Evolutionary conservation across 2,797 vertebrate species (phyloP), one percentile per base, ranked within the genome.

Genomic region (Poeciliopsis paucimaculata): DNA sequence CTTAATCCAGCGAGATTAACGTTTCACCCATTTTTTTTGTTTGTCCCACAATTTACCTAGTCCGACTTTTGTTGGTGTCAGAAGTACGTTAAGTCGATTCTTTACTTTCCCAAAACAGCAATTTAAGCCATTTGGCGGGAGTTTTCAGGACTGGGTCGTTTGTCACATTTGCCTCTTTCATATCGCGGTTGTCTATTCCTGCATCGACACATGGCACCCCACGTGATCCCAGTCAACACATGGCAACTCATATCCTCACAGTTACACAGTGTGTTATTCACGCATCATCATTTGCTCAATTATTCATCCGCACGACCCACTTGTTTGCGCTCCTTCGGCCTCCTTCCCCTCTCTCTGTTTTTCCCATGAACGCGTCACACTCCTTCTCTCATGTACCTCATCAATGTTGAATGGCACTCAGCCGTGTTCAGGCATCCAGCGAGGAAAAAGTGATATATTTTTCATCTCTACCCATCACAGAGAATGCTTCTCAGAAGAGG

Each of bases 271-370:
- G 79, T 76, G 83, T 85, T 87, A 76, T 86, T 84, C 51, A 60
- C 62, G 51, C 57, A 23, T 75, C 31, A 57, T 87, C 86, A 81
- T 86, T 70, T 77, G 68, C 51, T 91, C 78, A 82, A 84, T 92
- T 88, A 92, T 91, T 92, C 90, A 92, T 80, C 5, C 76, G 64
- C 46, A 57, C 88, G 82, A 60, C 79, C 77, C 86, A 85, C 84
- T 86, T 53, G 43, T 77, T 82, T 72, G 62, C 66, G 47, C 66
- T 72, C 13, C 41, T 36, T 82, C 76, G 34, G 1, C 71, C 78
- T 51, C 87, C 53, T 82, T 81, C 76, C 49, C 46, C 66, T 5
- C 53, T 66, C 41, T 41, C 77, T 57, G 20, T 85, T 72, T 76
- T 39, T 64, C 53, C 9, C 2, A 46, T 46, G 28, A 62, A 18